A percentile compares a stretch with the other conserved stretches of the same genome.
Conservation (phyloP, 2,888 invertebrate species). For the Tachystola acroxantha region DNA sequence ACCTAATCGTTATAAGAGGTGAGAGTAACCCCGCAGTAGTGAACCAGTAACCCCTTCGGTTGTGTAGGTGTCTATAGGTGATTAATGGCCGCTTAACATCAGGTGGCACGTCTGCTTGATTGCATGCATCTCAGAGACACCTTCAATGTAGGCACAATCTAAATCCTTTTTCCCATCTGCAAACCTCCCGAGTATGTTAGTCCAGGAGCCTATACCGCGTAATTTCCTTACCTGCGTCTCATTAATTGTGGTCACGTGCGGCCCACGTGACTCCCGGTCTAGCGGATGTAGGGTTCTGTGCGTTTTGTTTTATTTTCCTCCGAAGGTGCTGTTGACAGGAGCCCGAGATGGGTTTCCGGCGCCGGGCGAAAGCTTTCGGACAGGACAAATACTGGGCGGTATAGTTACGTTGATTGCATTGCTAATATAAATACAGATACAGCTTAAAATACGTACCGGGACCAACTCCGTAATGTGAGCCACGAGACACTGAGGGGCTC, state of each 20-base stretch:
- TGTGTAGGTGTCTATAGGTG: too few relatives aligned
- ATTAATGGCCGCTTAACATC: too few relatives aligned
- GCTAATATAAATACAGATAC: neutral
- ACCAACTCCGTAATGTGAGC: too few relatives aligned
- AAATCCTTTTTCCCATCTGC: neutral
- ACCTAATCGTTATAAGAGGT: too few relatives aligned
- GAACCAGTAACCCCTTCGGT: too few relatives aligned
- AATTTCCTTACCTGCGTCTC: constrained; percentile 57
- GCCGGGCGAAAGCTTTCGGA: neutral
- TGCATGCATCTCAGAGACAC: constrained; percentile 1
- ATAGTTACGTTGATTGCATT: constrained; percentile 1
- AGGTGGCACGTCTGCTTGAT: too few relatives aligned
- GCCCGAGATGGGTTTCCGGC: constrained; percentile 2
- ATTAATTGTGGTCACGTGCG: constrained; percentile 63
- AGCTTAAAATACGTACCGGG: too few relatives aligned
- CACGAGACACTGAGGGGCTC: too few relatives aligned
- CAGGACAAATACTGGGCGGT: neutral
- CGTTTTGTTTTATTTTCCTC: constrained; percentile 27
- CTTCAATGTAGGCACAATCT: constrained; percentile 2
- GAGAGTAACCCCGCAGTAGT: too few relatives aligned
- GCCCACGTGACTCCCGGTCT: constrained; percentile 37
- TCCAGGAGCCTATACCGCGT: constrained; percentile 20
- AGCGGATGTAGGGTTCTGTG: constrained; percentile 24
- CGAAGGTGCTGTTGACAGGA: constrained; percentile 17
- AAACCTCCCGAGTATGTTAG: constrained; percentile 6